Conservation (phyloP, 2,797 vertebrate species). For the Vespertilio murinus region DNA sequence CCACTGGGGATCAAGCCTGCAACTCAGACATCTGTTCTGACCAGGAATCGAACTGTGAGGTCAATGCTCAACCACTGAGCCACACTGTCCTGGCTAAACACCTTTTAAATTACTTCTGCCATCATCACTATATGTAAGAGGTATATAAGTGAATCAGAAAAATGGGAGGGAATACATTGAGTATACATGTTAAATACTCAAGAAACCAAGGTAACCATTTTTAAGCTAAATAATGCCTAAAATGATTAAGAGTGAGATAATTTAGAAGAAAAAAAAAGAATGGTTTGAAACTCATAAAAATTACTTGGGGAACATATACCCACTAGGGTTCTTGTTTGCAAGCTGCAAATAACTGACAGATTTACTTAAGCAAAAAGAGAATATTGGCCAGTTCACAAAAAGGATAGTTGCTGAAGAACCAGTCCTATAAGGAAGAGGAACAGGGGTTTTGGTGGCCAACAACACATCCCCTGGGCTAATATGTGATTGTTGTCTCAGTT, state of each 20-base stretch:
- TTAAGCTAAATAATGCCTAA: neutral
- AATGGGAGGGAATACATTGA: neutral
- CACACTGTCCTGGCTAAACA: too few species aligned
- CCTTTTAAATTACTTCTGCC: neutral
- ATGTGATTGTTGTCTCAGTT: neutral
- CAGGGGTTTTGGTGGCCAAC: neutral
- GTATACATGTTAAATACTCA: neutral
- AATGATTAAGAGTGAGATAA: conserved; percentile 2
- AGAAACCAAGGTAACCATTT: neutral
- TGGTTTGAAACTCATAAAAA: neutral
- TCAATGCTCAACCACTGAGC: too few species aligned
- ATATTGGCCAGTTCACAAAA: neutral
- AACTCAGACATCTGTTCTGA: too few species aligned
- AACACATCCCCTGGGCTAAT: neutral
- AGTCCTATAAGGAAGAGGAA: neutral
- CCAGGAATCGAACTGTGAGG: too few species aligned
- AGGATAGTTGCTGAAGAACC: neutral
- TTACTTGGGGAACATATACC: neutral
- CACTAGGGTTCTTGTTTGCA: neutral
- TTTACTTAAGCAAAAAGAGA: neutral
- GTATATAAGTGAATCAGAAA: neutral
- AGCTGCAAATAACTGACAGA: neutral
- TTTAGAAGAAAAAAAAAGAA: neutral
- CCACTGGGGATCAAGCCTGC: too few species aligned
- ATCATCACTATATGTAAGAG: neutral